Conservation (phyloP, 2,888 invertebrate genomes). For the Diloba caeruleocephala region DNA sequence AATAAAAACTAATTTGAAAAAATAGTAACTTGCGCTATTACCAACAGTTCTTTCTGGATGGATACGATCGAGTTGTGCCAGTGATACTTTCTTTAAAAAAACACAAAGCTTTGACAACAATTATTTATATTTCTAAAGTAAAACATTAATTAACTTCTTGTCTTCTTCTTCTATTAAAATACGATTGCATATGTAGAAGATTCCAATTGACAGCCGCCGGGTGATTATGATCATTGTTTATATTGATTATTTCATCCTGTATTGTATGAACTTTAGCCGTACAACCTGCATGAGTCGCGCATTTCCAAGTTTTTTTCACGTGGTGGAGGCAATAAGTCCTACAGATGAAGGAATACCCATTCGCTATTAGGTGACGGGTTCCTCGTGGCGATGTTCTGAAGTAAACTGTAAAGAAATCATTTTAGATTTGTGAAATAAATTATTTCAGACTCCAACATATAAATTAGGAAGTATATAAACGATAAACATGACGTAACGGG, state of each 20-base stretch:
- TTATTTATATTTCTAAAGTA: constrained; percentile 11
- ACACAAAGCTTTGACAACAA: constrained; percentile 6
- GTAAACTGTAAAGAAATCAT: constrained; percentile 67
- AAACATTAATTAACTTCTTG: constrained; percentile 19
- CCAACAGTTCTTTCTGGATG: neutral
- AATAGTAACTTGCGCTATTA: no score
- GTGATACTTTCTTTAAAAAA: constrained; percentile 3
- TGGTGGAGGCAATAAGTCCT: constrained; percentile 71
- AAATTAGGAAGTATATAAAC: neutral
- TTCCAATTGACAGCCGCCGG: constrained; percentile 46
- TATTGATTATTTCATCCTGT: constrained; percentile 66
- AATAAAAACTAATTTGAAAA: no score
- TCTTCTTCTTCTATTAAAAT: no score
- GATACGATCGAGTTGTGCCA: neutral
- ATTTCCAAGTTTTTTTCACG: constrained; percentile 75
- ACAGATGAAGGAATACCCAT: constrained; percentile 75
- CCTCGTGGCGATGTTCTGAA: constrained; percentile 74
- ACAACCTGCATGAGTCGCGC: constrained; percentile 72
- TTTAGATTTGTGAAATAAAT: neutral
- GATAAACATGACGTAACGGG: no score
- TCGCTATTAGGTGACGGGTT: constrained; percentile 70
- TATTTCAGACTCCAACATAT: neutral
- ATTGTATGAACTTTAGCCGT: constrained; percentile 76
- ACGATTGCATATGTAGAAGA: constrained; percentile 41
- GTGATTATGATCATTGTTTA: constrained; percentile 71